phyloP scores from a whole-genome alignment of 2,113 vertebrate genomes.

The Zonotrichia leucophrys region DNA sequence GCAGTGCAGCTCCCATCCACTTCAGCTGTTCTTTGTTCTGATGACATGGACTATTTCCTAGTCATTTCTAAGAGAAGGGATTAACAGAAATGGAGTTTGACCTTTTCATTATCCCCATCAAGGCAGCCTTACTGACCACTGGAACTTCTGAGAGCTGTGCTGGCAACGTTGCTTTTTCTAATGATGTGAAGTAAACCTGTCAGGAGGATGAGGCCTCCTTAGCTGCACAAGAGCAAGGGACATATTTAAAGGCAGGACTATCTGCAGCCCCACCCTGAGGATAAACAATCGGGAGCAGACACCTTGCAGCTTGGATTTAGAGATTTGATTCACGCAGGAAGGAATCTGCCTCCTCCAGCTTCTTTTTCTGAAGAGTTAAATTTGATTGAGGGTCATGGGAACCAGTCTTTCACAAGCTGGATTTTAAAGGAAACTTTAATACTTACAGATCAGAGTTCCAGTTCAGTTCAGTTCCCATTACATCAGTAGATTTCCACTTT shows the following conservation, averaged over 20 bases:
- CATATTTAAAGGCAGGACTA: background rate
- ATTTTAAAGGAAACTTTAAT: conserved; percentile 10
- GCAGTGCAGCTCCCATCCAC: background rate
- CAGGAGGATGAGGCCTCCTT: background rate
- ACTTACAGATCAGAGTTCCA: background rate
- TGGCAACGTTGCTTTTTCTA: background rate
- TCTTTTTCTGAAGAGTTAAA: background rate
- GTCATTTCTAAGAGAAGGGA: background rate
- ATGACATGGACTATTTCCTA: background rate
- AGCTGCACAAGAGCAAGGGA: background rate
- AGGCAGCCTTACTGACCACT: background rate
- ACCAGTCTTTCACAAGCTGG: background rate
- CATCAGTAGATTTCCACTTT: conserved; percentile 3
- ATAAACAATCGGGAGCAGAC: background rate
- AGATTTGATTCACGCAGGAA: rapidly evolving
- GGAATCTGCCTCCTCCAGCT: background rate
- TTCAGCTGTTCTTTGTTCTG: background rate
- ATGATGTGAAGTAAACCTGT: background rate
- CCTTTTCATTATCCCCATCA: background rate
- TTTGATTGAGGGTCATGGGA: background rate
- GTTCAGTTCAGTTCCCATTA: conserved; percentile 11
- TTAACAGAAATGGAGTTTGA: background rate
- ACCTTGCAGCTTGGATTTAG: background rate
- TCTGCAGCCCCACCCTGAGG: background rate
- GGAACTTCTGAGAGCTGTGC: background rate